A percentile compares a stretch with the other conserved stretches of the same genome.
Conservation (phyloP, 1,140 invertebrate species). For the Drosophila triauraria region DNA sequence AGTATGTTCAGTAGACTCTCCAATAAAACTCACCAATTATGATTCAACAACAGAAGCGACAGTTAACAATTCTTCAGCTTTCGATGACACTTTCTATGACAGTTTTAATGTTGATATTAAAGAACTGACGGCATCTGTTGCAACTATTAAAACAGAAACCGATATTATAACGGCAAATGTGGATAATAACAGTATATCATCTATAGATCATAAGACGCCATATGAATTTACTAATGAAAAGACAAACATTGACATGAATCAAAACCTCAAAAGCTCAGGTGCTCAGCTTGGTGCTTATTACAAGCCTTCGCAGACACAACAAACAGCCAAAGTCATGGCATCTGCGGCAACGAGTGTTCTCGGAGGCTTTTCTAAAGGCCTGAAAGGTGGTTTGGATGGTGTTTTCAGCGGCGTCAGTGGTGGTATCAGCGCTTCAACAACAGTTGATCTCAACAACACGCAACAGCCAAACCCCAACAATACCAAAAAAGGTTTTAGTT, state of each 20-base stretch:
- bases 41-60: background rate
- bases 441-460: slow-evolving; percentile 17
- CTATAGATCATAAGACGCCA: background rate
- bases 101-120: slow-evolving; percentile 76
- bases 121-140: slow-evolving; percentile 58
- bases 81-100: slow-evolving; percentile 80
- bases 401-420: slow-evolving; percentile 63
- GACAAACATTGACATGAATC: slow-evolving; percentile 15
- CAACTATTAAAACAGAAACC: slow-evolving; percentile 22
- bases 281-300: slow-evolving; percentile 43
- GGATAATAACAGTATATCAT: background rate
- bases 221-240: slow-evolving; percentile 4
- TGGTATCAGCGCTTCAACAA: slow-evolving; percentile 14
- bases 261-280: slow-evolving; percentile 8
- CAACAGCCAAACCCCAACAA: slow-evolving; percentile 8
- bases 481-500: slow-evolving; percentile 67
- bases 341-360: slow-evolving; percentile 62
- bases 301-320: slow-evolving; percentile 36
- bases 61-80: slow-evolving; percentile 17
- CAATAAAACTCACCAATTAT: background rate
- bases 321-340: slow-evolving; percentile 36
- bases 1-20: slow-evolving; percentile 23
- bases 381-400: slow-evolving; percentile 74
- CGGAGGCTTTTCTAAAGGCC: slow-evolving; percentile 74
- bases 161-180: slow-evolving; percentile 7